These are phyloP conservation scores for Whitmania pigra DNA, from an alignment of 1,140 invertebrate species.

Conservation along the genomic window DNA sequence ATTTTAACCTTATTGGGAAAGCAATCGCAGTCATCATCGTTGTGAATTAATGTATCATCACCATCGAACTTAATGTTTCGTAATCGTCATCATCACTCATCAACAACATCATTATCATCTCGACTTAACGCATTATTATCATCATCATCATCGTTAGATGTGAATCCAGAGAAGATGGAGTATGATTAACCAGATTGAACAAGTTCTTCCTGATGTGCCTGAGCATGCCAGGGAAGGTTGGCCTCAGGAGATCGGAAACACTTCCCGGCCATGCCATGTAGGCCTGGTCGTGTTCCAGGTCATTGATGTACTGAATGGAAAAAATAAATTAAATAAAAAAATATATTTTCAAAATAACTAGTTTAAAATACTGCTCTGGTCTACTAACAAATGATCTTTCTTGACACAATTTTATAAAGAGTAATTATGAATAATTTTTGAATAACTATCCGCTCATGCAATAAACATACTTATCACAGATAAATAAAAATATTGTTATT, in stretches of 20 bases:
- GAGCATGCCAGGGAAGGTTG: slow-evolving; percentile 92
- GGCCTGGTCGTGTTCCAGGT: slow-evolving; percentile 77
- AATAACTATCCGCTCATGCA: no score
- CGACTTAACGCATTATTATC: neutral
- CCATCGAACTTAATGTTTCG: no score
- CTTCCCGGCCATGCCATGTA: slow-evolving; percentile 76
- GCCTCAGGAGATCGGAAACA: slow-evolving; percentile 74
- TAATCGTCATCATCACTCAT: no score
- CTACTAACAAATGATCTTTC: no score
- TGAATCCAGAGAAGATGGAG: slow-evolving; percentile 12
- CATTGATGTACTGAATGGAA: slow-evolving; percentile 68
- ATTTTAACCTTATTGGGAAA: no score
- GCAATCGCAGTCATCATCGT: no score
- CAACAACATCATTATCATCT: neutral
- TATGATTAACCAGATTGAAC: slow-evolving; percentile 65
- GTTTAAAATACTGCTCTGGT: neutral
- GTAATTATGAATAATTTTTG: no score
- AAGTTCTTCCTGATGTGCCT: slow-evolving; percentile 78
- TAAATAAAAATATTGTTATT: no score
- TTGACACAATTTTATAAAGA: no score
- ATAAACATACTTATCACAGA: no score
- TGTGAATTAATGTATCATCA: no score
- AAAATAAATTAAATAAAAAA: neutral
- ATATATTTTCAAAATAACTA: neutral
- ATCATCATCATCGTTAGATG: neutral